These are phyloP conservation scores for Terrapene triunguis DNA, from an alignment of 2,113 vertebrate species.

Conservation along the genomic window DNA sequence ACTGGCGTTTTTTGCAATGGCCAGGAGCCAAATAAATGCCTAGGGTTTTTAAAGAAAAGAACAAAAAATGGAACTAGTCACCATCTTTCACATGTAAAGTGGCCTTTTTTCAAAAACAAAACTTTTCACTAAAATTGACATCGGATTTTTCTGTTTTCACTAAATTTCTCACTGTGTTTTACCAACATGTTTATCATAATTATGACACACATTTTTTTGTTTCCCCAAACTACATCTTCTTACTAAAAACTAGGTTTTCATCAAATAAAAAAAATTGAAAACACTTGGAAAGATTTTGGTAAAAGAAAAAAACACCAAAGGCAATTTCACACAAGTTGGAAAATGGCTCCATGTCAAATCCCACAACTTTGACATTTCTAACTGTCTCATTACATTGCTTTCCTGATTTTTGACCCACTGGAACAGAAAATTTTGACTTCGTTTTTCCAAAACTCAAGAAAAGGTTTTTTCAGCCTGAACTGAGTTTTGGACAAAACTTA, in stretches of 20 bases:
- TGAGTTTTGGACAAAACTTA: not conserved
- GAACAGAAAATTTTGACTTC: not conserved
- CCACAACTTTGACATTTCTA: not conserved
- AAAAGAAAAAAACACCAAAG: not conserved
- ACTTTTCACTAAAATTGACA: not conserved
- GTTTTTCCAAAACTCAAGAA: not conserved
- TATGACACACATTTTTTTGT: not conserved
- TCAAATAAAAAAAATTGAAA: not conserved
- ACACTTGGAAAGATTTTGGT: not conserved
- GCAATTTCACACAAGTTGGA: not conserved
- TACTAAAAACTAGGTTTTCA: not conserved
- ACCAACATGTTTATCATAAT: not conserved
- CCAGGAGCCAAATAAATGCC: not conserved
- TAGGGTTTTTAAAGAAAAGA: not conserved
- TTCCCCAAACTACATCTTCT: not conserved
- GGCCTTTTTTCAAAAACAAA: not conserved
- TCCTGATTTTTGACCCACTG: not conserved
- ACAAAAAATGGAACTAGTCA: not conserved
- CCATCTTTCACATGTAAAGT: not conserved
- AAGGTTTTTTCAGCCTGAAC: not conserved
- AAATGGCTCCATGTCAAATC: not conserved
- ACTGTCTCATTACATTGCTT: not conserved
- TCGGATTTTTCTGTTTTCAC: not conserved
- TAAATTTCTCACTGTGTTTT: not conserved
- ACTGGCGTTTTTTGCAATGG: not conserved